Conservation (phyloP, 2,113 vertebrate species). For the Myrmophylax atrothorax region DNA sequence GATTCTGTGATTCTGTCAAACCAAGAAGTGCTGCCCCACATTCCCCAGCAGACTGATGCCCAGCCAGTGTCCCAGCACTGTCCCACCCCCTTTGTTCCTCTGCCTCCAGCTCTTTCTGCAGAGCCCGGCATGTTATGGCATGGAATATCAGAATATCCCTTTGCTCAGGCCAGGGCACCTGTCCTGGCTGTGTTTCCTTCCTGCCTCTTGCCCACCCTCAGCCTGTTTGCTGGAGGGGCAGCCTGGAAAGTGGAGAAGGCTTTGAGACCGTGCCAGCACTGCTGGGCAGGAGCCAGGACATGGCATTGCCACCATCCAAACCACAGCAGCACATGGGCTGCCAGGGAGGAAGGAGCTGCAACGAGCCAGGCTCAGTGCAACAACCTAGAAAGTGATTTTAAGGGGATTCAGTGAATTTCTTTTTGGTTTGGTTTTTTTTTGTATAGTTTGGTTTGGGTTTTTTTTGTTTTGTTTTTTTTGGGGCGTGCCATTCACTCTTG, state of each 20-base stretch:
- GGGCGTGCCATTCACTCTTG: not conserved
- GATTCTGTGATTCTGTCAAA: not conserved
- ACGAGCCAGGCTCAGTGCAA: not conserved
- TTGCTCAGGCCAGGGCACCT: not conserved
- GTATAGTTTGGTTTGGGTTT: too few relatives aligned
- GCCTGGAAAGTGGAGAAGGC: not conserved
- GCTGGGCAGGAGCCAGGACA: rapidly evolving
- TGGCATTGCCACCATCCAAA: too few relatives aligned
- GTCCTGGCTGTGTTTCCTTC: not conserved
- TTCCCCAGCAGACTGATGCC: not conserved
- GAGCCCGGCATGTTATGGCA: rapidly evolving
- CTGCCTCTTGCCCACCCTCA: not conserved
- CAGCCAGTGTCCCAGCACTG: not conserved
- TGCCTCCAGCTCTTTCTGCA: not conserved
- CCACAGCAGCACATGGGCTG: too few relatives aligned
- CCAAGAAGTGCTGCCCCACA: too few relatives aligned
- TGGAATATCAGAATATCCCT: not conserved
- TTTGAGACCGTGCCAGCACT: rapidly evolving
- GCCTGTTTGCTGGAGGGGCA: not conserved
- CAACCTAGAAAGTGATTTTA: not conserved
- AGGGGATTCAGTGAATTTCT: not conserved
- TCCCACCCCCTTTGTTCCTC: not conserved
- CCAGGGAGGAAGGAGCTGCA: not conserved
- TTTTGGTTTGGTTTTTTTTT: not conserved
- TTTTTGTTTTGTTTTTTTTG: not conserved